These are phyloP conservation scores for Mugil cephalus DNA, from an alignment of 2,113 vertebrate species.

Conservation along the genomic window DNA sequence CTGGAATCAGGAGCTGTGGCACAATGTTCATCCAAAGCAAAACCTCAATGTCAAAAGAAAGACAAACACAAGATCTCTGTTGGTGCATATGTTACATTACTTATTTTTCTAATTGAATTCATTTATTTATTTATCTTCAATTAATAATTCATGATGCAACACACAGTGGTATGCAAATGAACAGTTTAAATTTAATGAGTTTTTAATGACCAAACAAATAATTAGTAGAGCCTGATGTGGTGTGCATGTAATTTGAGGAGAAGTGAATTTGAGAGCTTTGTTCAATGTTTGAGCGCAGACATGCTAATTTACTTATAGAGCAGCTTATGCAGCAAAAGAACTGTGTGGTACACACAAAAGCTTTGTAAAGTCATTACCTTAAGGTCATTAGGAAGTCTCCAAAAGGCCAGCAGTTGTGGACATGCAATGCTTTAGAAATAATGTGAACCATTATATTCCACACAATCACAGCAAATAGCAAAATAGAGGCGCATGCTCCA, in stretches of 20 bases:
- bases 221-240: constrained; percentile 83
- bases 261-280: constrained; percentile 81
- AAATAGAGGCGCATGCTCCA: constrained; percentile 70
- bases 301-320: constrained; percentile 76
- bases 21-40: constrained; percentile 35
- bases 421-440: constrained; percentile 68
- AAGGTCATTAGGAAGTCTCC: constrained; percentile 76
- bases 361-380: constrained; percentile 71
- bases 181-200: constrained; percentile 89
- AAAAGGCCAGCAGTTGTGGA: constrained; percentile 65
- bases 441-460: constrained; percentile 66
- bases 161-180: constrained; percentile 87
- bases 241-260: constrained; percentile 84
- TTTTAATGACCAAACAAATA: constrained; percentile 90
- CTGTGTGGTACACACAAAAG: constrained; percentile 51
- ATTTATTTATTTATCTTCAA: constrained; percentile 88
- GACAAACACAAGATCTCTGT: constrained; percentile 75
- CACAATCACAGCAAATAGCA: constrained; percentile 69
- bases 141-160: constrained; percentile 88
- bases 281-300: constrained; percentile 78
- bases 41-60: constrained; percentile 82
- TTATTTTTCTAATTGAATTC: constrained; percentile 86
- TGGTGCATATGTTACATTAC: constrained; percentile 82
- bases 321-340: constrained; percentile 61
- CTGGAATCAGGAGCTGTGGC: constrained; percentile 14